Base-by-base conservation (phyloP, 2,797 vertebrate species). In the Sebastes steindachneri region DNA sequence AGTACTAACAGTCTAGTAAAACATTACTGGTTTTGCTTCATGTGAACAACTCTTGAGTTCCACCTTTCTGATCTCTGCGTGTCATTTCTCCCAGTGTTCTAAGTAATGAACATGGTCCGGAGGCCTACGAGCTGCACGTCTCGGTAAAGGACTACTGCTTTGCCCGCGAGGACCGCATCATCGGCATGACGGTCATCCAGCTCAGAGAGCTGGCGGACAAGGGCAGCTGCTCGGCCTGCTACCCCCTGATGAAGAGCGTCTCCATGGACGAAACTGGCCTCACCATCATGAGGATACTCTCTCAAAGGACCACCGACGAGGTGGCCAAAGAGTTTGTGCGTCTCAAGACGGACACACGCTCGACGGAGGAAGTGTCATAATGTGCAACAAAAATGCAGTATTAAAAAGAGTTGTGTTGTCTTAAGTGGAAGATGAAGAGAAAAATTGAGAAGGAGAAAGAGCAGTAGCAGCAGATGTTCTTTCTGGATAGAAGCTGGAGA, bases 141-240 rank as follows among this genome's bases (percentile, higher is more conserved):
- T 97, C 97, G 0, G 98, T 99, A 75, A 99, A 99, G 90, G 99
- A 99, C 93, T 99, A 99, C 94, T 99, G 99, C 96, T 99, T 99
- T 17, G 99, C 99, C 14, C 95, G 99, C 0, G 98, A 99, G 87
- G 99, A 99, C 83, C 97, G 97, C 54, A 29, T 99, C 63, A 95
- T 99, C 0, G 99, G 99, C 73, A 97, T 99, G 97, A 96, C 97
- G 0, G 98, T 99, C 28, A 97, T 99, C 87, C 98, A 97, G 93
- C 96, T 99, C 67, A 93, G 95, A 26, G 95, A 92, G 87, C 93
- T 99, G 67, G 95, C 92, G 0, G 98, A 98, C 69, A 96, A 95
- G 74, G 97, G 96, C n/a, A 95, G 97, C 93, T 93, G 96, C 21
- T 92, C 96, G 0, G 95, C 96, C 10, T 96, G 95, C 95, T 98